Evolutionary conservation across 2,797 vertebrate genomes (phyloP).

Genomic region (Meda fulgida): DNA sequence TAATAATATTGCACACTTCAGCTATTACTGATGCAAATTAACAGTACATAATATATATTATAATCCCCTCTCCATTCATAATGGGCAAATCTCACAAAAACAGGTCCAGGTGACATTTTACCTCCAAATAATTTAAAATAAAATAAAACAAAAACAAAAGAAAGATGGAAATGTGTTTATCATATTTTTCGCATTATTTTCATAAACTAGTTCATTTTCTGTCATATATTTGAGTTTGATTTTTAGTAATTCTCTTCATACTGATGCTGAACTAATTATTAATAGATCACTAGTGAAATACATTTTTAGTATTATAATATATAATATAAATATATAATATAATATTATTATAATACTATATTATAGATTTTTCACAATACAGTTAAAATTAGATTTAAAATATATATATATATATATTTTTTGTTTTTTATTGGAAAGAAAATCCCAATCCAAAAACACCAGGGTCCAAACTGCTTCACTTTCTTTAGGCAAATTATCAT

Average conservation of each 20-base stretch:
- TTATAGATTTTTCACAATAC: background rate
- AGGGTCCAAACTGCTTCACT: background rate
- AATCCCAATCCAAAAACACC: background rate
- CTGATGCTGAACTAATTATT: background rate
- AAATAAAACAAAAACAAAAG: background rate
- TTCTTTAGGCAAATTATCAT: background rate
- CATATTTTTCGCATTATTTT: background rate
- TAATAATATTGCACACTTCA: background rate
- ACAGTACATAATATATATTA: background rate
- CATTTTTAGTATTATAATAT: background rate
- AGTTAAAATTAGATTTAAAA: too few species aligned
- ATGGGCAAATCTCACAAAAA: background rate
- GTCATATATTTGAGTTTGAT: too few species aligned
- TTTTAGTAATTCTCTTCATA: background rate
- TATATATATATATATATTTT: background rate
- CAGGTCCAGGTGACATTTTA: background rate
- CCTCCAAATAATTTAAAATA: background rate
- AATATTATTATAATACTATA: too few species aligned
- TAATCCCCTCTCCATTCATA: background rate
- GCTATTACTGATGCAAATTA: background rate
- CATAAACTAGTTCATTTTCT: background rate
- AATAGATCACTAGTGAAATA: background rate
- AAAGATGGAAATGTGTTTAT: background rate
- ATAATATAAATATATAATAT: too few species aligned
- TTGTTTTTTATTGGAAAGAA: background rate